Base-by-base conservation (phyloP, 2,113 vertebrate species). In the Leptodactylus fuscus region DNA sequence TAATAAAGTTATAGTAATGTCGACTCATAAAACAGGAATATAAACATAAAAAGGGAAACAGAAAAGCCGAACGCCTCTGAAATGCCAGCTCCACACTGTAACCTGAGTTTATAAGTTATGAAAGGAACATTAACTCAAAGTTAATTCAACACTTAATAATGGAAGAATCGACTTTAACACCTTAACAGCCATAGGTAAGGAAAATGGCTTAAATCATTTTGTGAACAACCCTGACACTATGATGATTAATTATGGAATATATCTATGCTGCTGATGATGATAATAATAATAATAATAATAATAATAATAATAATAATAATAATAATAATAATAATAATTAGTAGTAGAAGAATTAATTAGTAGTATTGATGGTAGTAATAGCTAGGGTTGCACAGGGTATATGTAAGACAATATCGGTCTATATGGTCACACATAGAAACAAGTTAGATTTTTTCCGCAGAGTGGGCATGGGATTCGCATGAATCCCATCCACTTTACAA, bases 1-100 rank as follows among this genome's bases (percentile, higher is more conserved):
- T 83, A 74, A 83, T 74, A 83, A 58, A 73, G 81, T 74, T 83
- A 83, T 74, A 83, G 81, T 73, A 83, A 71, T 74, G 51, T 58
- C n/a, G 69, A 73, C 27, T 44, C 81, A 5, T 83, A 74, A 83
- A 83, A 58, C 16, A 53, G 69, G 34, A 55, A 58, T 20, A 67
- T 73, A 83, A 83, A 58, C 81, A 58, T 83, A 41, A 83, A 83
- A 83, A 71, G 4, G 49, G n/a, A 83, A 34, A 70, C 38, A 82
- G 22, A 71, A 70, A 70, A 51, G 65, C 65, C 12, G 80, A 81
- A n/a, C 41, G 58, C 7, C 62, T 81, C 24, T 1, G 78, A 65
- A 81, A 81, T 62, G 73, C 73, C 49, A 53, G 24, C 24, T 55
- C 51, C 34, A 2, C 27, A 34, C 48, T 55, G 29, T 36, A 20